These are phyloP conservation scores for Myotis daubentonii DNA, from an alignment of 2,797 vertebrate species.

Conservation along the genomic window DNA sequence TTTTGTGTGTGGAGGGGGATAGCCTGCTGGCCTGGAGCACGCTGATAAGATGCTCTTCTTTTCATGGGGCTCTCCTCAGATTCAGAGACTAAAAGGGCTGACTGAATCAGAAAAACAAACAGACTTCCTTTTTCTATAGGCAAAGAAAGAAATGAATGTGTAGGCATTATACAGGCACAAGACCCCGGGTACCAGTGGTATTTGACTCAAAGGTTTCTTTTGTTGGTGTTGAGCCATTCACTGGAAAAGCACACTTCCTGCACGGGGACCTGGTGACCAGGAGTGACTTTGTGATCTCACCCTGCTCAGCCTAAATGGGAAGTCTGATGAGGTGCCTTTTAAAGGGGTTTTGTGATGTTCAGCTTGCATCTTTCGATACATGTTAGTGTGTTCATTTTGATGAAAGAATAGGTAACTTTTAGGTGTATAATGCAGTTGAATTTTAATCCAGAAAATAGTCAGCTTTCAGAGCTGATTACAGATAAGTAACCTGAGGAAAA, in stretches of 20 bases:
- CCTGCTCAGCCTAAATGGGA: constrained; percentile 77
- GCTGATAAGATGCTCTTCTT: constrained; percentile 96
- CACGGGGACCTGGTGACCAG: constrained; percentile 75
- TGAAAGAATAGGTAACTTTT: constrained; percentile 40
- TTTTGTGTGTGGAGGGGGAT: constrained; percentile 91
- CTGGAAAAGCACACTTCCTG: constrained; percentile 85
- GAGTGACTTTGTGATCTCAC: constrained; percentile 83
- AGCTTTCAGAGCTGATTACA: constrained; percentile 40
- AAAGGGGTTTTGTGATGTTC: constrained; percentile 55
- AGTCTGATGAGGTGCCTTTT: constrained; percentile 71
- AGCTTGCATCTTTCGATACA: constrained; percentile 61
- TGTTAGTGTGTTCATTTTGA: constrained; percentile 51
- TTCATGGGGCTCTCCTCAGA: constrained; percentile 86
- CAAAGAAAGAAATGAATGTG: constrained; percentile 87
- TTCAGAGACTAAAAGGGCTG: constrained; percentile 86
- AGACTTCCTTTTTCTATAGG: constrained; percentile 84
- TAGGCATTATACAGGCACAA: constrained; percentile 87
- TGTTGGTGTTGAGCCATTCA: constrained; percentile 86
- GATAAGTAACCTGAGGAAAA: constrained; percentile 17
- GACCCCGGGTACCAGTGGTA: constrained; percentile 83
- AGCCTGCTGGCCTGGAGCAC: constrained; percentile 91
- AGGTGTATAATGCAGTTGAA: not conserved
- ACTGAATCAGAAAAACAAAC: constrained; percentile 90
- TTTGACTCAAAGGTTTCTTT: constrained; percentile 88
- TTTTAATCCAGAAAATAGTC: constrained; percentile 61